phyloP scores from a whole-genome alignment of 2,113 vertebrate genomes.

The Pyrgilauda ruficollis region DNA sequence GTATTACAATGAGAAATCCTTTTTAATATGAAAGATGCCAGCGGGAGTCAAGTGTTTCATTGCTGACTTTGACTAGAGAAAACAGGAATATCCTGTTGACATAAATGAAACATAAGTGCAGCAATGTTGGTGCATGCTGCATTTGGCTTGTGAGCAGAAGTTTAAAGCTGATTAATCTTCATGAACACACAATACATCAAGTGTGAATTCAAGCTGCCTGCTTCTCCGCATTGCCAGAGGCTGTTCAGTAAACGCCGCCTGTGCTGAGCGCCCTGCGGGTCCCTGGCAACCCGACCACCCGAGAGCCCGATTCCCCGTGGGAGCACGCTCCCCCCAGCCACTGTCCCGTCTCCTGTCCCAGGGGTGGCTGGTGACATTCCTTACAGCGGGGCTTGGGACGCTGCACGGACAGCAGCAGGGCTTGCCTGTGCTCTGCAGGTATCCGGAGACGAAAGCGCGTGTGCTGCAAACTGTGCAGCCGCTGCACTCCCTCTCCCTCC shows the following conservation, averaged over 20 bases:
- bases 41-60: background rate
- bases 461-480: background rate
- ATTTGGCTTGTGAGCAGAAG: background rate
- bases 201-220: background rate
- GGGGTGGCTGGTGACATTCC: background rate
- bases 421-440: background rate
- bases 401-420: accelerated
- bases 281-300: accelerated
- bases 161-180: background rate
- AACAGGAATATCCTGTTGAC: background rate
- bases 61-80: background rate
- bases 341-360: background rate
- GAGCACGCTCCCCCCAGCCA: accelerated
- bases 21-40: background rate
- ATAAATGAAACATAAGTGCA: background rate
- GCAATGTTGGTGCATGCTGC: too few relatives aligned
- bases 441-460: accelerated
- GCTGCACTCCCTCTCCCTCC: background rate
- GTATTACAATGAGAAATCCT: background rate
- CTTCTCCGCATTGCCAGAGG: background rate
- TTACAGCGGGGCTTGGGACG: background rate
- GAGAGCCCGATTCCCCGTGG: background rate
- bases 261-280: accelerated
- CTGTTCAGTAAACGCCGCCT: accelerated
- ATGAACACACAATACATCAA: background rate